A percentile compares a stretch with the other conserved stretches of the same genome.
Evolutionary conservation across 1,140 invertebrate species (phyloP).

Genomic region (Lepeophtheirus salmonis): DNA sequence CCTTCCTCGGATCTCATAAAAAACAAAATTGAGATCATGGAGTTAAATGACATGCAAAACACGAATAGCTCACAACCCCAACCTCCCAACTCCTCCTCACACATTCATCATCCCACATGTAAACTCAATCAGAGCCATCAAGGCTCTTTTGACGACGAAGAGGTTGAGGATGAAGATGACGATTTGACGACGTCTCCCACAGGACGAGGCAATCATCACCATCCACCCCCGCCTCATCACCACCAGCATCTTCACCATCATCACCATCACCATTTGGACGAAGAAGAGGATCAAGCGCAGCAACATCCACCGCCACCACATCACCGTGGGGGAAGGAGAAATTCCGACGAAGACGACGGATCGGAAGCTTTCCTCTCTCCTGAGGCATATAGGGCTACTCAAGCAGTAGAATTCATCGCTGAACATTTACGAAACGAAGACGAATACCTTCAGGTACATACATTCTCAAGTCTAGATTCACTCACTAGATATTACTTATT

Average conservation of each 20-base stretch:
- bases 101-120: slow-evolving; percentile 78
- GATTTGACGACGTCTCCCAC: slow-evolving; percentile 15
- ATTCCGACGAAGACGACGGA: slow-evolving; percentile 51
- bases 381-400: slow-evolving; percentile 71
- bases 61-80: no score
- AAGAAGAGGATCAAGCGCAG: slow-evolving; percentile 4
- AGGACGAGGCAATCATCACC: slow-evolving; percentile 2
- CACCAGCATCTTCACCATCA: slow-evolving; percentile 21
- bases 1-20: slow-evolving; percentile 38
- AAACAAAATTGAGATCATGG: slow-evolving; percentile 33
- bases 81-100: no score
- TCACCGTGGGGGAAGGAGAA: slow-evolving; percentile 26
- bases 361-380: slow-evolving; percentile 73
- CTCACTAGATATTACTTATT: no score
- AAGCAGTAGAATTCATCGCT: slow-evolving; percentile 92
- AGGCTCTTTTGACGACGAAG: slow-evolving; percentile 19
- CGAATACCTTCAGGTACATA: slow-evolving; percentile 79
- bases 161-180: not conserved
- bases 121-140: slow-evolving; percentile 60
- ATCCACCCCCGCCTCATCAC: slow-evolving; percentile 7
- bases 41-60: slow-evolving; percentile 67
- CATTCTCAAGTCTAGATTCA: no score
- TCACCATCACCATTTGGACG: slow-evolving; percentile 19
- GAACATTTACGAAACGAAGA: slow-evolving; percentile 92
- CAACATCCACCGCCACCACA: slow-evolving; percentile 23